Base-by-base conservation (phyloP, 2,888 invertebrate genomes). In the Lampropteryx suffumata region DNA sequence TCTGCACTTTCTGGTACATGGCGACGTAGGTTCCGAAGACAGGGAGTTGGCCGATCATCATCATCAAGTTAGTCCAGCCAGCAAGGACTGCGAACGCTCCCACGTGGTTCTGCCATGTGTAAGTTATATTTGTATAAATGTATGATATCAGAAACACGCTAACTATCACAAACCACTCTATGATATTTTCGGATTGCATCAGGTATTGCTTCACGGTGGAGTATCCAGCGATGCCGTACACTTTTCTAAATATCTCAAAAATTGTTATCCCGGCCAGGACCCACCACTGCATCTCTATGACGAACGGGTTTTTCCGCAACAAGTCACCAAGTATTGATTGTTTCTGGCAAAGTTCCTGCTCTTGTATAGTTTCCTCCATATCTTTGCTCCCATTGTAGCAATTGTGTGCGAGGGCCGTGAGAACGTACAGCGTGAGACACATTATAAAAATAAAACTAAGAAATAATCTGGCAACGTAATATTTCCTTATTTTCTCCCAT, bases 401-500 rank as follows among this genome's bases (percentile, higher is more conserved):
- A 66, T 96, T 95, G 75, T 96, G 95, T 0, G 96, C 96, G 40
- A 96, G 79, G 1, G 95, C 96, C 2, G 95, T 96, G 69, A 96
- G 84, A 9, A 96, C 96, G 76, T 96, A 96, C 6, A 95, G 79
- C 0, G 96, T 96, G n/a, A 96, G 90, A 59, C 95, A 94, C 45
- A 96, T 77, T 49, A 96, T 95, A 72, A 96, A 96, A 50, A 95
- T 92, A 56, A 95, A 93, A 76, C 95, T 96, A 65, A 96, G 92
- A 57, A 96, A 91, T 62, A 96, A 87, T 44, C 96, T 90, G 0
- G 94, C 95, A 9, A 96, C 94, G 71, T 97, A 97, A 73, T 96
- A 97, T 82, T 96, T 96, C 21, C 96, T 92, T 60, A 97, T 96
- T 79, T 97, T 96, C 67, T 96, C 95, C 97, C 97, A 97, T 76